Evolutionary conservation across 2,888 invertebrate genomes (phyloP), one percentile per base, ranked within the genome.

Genomic region (Stenichneumon culpator): DNA sequence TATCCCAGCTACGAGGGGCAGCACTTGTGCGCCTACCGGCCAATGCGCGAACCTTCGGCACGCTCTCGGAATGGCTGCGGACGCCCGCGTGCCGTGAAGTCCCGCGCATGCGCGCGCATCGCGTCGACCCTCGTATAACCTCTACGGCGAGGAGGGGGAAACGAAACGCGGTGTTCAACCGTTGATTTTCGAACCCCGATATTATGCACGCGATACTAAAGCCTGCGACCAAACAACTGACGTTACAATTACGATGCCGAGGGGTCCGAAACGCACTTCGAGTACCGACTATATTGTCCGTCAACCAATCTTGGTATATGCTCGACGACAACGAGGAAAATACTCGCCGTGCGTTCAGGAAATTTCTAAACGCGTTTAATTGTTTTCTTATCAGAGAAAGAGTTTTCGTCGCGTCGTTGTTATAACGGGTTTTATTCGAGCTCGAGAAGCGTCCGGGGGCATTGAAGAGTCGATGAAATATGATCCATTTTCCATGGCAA

Each of bases 121-220:
- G 39, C 39, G 36, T 36, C 63, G 63, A 65, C 28, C 19, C 25
- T n/a, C 52, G 25, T 57, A 22, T 36, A 57, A 22, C 60, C 47
- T 44, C 47, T 19, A 1, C 36, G 3, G 32, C 32, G 39, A 11
- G 5, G 19, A 11, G n/a, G 54, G 3, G 22, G 19, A 11, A 16
- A 47, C 25, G 32, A 52, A 65, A 75, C 63, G 63, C 74, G 74
- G 74, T 50, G 39, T 63, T 75, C 57, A 63, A 63, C 60, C 28
- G 74, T 73, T 44, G 74, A 25, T 39, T 57, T 73, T 73, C 44
- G 70, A 54, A 72, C 36, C 54, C 70, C 54, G 50, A 72, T 52
- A 52, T 72, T 36, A 32, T 36, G 39, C 67, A 39, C 67, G 67
- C 67, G 36, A 67, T 67, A 19, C 67, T 19, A 5, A 50, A 14